phyloP scores from a whole-genome alignment of 2,113 vertebrate genomes.

The Phaetusa simplex region DNA sequence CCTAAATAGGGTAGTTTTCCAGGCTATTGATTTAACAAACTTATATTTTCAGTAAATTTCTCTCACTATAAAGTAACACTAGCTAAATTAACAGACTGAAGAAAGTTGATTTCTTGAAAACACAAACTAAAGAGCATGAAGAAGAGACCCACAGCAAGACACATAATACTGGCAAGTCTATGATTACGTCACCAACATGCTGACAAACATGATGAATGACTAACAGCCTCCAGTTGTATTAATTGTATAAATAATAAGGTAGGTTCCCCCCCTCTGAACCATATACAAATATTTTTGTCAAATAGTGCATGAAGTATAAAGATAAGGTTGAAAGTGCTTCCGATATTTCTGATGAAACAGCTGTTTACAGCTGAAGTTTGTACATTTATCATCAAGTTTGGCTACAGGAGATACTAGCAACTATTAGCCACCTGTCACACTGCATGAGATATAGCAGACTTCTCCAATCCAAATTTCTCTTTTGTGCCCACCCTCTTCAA shows the following conservation, averaged over 20 bases:
- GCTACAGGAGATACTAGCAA: background rate
- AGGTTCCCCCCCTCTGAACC: background rate
- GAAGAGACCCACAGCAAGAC: background rate
- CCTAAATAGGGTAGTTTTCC: background rate
- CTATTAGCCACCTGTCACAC: background rate
- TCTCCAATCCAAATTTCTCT: background rate
- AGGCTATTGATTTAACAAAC: background rate
- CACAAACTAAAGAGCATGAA: background rate
- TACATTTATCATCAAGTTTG: background rate
- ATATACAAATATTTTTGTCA: background rate
- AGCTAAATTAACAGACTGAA: conserved; percentile 12
- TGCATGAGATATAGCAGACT: background rate
- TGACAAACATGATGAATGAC: background rate
- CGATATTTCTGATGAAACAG: background rate
- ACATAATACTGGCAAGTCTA: background rate
- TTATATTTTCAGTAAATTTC: conserved; percentile 18
- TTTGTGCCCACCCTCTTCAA: background rate
- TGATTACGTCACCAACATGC: background rate
- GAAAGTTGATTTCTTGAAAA: background rate
- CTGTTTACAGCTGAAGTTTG: background rate
- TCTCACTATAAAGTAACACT: conserved; percentile 11
- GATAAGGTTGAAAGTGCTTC: background rate
- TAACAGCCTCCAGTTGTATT: background rate
- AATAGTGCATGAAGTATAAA: background rate
- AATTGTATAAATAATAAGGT: background rate